A percentile compares a stretch with the other conserved stretches of the same genome.
Conservation (phyloP, 2,113 vertebrate species). For the Procavia capensis region DNA sequence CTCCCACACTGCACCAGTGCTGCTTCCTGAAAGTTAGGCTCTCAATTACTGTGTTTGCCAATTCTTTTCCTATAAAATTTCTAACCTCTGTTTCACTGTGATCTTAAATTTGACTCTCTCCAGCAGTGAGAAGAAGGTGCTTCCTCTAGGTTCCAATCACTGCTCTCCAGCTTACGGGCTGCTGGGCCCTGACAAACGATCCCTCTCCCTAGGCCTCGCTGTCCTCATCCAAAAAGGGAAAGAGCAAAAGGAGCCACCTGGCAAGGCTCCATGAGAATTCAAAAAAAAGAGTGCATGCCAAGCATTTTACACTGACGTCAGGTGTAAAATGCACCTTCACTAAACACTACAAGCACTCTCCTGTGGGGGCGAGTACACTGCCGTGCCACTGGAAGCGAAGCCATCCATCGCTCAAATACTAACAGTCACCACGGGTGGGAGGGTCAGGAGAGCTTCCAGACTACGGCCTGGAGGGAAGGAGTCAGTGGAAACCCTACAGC, state of each 20-base stretch:
- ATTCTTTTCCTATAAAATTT: background rate
- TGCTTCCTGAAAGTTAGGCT: background rate
- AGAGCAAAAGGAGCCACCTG: background rate
- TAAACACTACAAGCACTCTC: too few relatives aligned
- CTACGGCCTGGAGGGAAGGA: too few relatives aligned
- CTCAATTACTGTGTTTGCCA: background rate
- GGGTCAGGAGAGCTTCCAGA: too few relatives aligned
- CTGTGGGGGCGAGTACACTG: too few relatives aligned
- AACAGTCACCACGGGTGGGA: too few relatives aligned
- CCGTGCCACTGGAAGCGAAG: too few relatives aligned
- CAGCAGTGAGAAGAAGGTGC: background rate
- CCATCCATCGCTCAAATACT: too few relatives aligned
- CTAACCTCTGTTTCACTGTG: background rate
- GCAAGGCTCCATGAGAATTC: accelerated
- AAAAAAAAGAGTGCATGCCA: accelerated
- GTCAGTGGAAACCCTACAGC: too few relatives aligned
- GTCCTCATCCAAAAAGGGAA: background rate
- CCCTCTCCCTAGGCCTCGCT: background rate
- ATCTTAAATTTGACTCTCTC: background rate
- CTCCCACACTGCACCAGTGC: background rate
- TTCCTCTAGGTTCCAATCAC: background rate
- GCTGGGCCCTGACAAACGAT: background rate
- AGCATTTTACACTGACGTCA: accelerated
- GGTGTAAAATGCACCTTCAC: accelerated
- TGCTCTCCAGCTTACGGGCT: background rate